Evolutionary conservation across 2,888 invertebrate species (phyloP).

Genomic region (Chamaedrilus cognettii): DNA sequence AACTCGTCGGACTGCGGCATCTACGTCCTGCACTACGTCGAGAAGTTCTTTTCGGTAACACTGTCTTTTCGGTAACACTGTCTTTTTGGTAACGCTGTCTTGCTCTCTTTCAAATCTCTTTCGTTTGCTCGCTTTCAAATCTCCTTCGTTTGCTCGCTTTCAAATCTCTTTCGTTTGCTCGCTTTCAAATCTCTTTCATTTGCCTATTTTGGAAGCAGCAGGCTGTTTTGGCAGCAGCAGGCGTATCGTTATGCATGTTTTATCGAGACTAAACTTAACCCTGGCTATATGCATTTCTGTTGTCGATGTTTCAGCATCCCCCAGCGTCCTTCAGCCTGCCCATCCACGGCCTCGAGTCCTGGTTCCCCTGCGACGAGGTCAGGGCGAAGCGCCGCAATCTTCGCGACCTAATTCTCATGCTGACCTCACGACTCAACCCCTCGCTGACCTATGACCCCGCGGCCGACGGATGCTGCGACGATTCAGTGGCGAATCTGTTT

Average conservation of each 20-base stretch:
- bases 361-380: constrained; percentile 85
- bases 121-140: not conserved
- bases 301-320: constrained; percentile 80
- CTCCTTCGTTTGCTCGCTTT: not conserved
- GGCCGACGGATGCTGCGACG: constrained; percentile 24
- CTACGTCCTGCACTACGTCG: constrained; percentile 93
- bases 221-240: too few relatives aligned
- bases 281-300: too few relatives aligned
- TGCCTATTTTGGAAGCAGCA: not conserved
- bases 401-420: constrained; percentile 72
- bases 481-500: too few relatives aligned
- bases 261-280: too few relatives aligned
- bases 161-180: not conserved
- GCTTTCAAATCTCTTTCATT: not conserved
- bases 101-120: not conserved
- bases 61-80: not conserved
- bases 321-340: constrained; percentile 80
- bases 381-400: constrained; percentile 86
- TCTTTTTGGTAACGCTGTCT: not conserved
- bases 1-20: constrained; percentile 98
- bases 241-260: too few relatives aligned
- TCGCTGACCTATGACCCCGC: constrained; percentile 35
- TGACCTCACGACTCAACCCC: constrained; percentile 69
- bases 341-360: constrained; percentile 77
- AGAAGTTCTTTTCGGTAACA: constrained; percentile 85